Percentiles rank a stretch among this genome's conserved stretches.
Evolutionary conservation across 2,797 vertebrate species (phyloP).

Genomic region (Rhinoraja longicauda): DNA sequence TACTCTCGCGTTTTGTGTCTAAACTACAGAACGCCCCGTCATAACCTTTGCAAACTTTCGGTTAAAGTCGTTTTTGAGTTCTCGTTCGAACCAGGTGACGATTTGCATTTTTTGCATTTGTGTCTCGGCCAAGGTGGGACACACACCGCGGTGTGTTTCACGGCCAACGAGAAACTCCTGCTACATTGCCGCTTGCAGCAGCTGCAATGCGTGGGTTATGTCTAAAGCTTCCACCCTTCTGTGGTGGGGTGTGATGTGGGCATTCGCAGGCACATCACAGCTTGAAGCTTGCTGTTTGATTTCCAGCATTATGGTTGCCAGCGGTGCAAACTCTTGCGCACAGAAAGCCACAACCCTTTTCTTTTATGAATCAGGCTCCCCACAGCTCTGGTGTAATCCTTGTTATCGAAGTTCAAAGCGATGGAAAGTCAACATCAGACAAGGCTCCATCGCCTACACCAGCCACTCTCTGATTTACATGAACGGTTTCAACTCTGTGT

Average conservation of each 20-base stretch:
- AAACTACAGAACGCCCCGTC: not conserved
- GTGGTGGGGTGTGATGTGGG: not conserved
- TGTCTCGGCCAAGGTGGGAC: not conserved
- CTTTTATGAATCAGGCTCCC: not conserved
- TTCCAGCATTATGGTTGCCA: not conserved
- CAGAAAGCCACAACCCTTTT: not conserved
- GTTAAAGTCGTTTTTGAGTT: not conserved
- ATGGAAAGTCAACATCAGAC: conserved; percentile 10
- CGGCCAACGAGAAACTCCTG: not conserved
- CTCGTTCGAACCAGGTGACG: not conserved
- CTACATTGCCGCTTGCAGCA: not conserved
- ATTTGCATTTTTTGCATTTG: not conserved
- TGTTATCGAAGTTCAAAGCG: conserved; percentile 14
- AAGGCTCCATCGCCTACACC: not conserved
- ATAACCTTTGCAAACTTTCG: not conserved
- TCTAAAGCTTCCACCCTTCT: not conserved
- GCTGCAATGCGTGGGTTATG: not conserved
- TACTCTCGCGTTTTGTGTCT: no score
- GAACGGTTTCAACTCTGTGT: no score
- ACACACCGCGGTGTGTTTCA: no score
- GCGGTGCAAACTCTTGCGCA: not conserved
- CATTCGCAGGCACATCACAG: not conserved
- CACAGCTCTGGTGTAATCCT: not conserved
- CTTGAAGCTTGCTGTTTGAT: not conserved
- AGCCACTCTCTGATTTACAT: not conserved